Evolutionary conservation across 2,888 invertebrate genomes (phyloP).

Genomic region (Heliconius ismenius): DNA sequence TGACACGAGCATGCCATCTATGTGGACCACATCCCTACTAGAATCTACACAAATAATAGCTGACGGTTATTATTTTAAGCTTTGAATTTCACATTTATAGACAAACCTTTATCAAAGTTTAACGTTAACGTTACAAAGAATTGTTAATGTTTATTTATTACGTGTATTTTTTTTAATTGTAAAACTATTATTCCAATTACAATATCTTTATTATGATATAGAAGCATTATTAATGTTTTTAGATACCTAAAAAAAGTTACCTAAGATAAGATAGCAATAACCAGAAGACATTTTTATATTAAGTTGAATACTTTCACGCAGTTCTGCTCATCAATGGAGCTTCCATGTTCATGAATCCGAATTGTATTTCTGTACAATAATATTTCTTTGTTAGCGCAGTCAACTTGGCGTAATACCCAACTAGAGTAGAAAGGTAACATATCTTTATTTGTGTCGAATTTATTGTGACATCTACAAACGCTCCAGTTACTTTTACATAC

Average conservation of each 20-base stretch:
- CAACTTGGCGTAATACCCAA: conserved; percentile 72
- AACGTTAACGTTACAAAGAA: neutral
- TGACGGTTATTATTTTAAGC: neutral
- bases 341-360: conserved; percentile 50
- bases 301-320: conserved; percentile 27
- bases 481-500: conserved; percentile 45
- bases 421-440: conserved; percentile 65
- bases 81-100: neutral
- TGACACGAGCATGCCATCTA: conserved; percentile 26
- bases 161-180: neutral
- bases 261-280: neutral
- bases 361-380: conserved; percentile 58
- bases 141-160: neutral
- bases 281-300: neutral
- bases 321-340: conserved; percentile 27
- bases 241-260: neutral
- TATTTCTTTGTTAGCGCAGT: conserved; percentile 63
- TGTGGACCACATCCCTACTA: conserved; percentile 7
- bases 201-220: neutral
- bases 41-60: conserved; percentile 5
- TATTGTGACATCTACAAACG: conserved; percentile 63
- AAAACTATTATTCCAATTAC: neutral
- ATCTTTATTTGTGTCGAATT: conserved; percentile 67
- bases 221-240: neutral
- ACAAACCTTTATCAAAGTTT: neutral